Percentiles rank a stretch among this genome's conserved stretches.
These are phyloP conservation scores for Spilarctia lutea DNA, from an alignment of 2,888 invertebrate genomes.

Conservation along the genomic window DNA sequence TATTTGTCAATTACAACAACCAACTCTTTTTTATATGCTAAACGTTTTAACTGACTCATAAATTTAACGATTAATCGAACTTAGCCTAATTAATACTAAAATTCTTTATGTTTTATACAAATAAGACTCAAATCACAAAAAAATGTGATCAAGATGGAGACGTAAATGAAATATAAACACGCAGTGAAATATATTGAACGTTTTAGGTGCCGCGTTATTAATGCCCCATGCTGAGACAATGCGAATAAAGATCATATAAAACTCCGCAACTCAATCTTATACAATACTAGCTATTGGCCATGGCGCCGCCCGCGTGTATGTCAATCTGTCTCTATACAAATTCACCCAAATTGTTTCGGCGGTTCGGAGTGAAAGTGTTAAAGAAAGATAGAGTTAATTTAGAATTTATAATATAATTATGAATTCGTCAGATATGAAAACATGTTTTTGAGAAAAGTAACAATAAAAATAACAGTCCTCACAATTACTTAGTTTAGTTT, in stretches of 20 bases:
- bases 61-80: neutral
- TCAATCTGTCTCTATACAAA: too few relatives aligned
- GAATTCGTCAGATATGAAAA: too few relatives aligned
- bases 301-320: too few relatives aligned
- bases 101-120: neutral
- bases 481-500: too few relatives aligned
- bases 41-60: neutral
- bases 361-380: too few relatives aligned
- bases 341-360: too few relatives aligned
- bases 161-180: neutral
- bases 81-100: neutral
- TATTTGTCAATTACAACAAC: neutral
- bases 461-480: too few relatives aligned
- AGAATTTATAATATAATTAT: too few relatives aligned
- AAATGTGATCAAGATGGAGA: neutral
- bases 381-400: too few relatives aligned
- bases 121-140: neutral
- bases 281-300: neutral
- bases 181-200: conserved; percentile 9
- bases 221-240: neutral
- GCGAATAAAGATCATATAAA: neutral
- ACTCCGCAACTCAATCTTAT: conserved; percentile 1
- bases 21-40: neutral
- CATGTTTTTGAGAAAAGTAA: too few relatives aligned
- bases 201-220: conserved; percentile 1